Conservation (phyloP, 37 sponge, comb jelly and placozoan species). For the Mnemiopsis leidyi region DNA sequence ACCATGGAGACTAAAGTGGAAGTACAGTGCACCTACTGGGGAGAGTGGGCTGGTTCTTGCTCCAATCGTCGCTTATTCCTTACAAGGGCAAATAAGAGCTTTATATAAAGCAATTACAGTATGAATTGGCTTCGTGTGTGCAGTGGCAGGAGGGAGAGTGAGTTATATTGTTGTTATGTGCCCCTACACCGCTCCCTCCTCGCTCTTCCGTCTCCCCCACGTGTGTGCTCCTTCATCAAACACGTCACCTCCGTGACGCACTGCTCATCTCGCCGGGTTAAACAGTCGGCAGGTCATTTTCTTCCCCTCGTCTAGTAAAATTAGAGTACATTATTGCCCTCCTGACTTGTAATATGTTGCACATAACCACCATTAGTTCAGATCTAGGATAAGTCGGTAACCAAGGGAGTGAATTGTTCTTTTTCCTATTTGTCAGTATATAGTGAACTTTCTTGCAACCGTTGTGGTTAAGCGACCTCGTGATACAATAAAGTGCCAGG, state of each 20-base stretch:
- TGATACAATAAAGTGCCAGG: too few species aligned
- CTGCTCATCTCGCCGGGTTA: too few species aligned
- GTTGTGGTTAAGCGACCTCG: too few species aligned
- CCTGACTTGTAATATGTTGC: neutral
- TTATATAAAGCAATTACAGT: conserved; percentile 39
- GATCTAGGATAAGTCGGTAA: too few species aligned
- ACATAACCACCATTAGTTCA: neutral
- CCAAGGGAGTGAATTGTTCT: too few species aligned
- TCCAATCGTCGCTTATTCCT: neutral
- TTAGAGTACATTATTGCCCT: neutral
- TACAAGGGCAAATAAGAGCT: neutral
- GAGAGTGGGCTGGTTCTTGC: neutral
- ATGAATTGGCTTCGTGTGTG: neutral
- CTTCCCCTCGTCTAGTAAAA: neutral
- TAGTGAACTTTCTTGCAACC: too few species aligned
- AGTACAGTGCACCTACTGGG: neutral
- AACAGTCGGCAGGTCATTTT: too few species aligned
- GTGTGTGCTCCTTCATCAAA: neutral
- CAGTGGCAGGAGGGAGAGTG: neutral
- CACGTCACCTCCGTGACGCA: neutral
- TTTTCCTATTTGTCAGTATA: too few species aligned
- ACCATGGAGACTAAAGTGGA: neutral
- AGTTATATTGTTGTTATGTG: neutral
- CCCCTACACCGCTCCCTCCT: neutral
- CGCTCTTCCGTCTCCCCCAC: neutral